Evolutionary conservation across 2,113 vertebrate genomes (phyloP), one percentile per base, ranked within the genome.

Genomic region (Myodes glareolus): DNA sequence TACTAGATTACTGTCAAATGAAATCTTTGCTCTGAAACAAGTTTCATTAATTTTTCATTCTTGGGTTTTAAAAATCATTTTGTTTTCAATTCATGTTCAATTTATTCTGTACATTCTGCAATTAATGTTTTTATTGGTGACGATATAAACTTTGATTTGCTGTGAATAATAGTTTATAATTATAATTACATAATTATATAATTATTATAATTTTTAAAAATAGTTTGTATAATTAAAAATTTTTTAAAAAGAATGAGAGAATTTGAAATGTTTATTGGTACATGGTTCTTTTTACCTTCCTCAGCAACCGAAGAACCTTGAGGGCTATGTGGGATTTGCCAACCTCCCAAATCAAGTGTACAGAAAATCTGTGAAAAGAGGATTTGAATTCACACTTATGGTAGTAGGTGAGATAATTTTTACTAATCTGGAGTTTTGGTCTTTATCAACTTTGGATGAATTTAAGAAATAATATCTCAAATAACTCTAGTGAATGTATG

Each of bases 311-410:
- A 99, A 99, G 98, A 99, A 99, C 98, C 99, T 99, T 98, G 99
- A 99, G 98, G 99, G 99, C 98, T 99, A 99, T 97, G 99, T 99
- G 98, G 99, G 99, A 98, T 99, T 99, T 98, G 99, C 99, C 96
- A 99, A 99, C 98, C 99, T 99, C 93, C 99, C 99, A 81, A 99
- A 99, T 98, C 99, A 99, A 99, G 99, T 99, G 88, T 99, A 99
- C 98, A 99, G 99, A 97, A 99, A 99, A 98, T 99, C 99, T 76
- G 99, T 99, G 95, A 99, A 99, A 98, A 99, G 99, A 97, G 99
- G 99, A 82, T 99, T 99, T 98, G 99, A 99, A 98, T 99, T 99
- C 98, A 99, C 99, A 9, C 99, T 99, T 97, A 99, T 99, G 99
- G 99, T 99, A 98, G 99, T 99, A 98, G 99, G 99, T 99, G 98